A percentile compares a stretch with the other conserved stretches of the same genome.
Conservation (phyloP, 2,888 invertebrate genomes). For the Panopea generosa region DNA sequence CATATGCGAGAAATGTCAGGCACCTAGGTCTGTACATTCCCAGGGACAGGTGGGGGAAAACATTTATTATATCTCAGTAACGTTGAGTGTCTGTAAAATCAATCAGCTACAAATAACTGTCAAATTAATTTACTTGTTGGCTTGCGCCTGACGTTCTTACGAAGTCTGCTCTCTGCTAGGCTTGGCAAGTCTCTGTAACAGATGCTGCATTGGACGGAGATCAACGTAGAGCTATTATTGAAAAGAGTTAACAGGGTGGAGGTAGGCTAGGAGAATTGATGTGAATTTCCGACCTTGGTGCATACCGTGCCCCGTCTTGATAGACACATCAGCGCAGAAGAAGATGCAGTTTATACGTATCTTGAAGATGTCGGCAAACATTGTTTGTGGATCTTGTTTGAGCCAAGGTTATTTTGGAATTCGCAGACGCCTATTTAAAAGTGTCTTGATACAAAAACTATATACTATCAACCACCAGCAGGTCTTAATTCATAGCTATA, state of each 20-base stretch:
- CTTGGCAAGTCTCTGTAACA: constrained; percentile 45
- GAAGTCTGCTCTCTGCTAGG: constrained; percentile 7
- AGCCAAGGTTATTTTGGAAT: too few species aligned
- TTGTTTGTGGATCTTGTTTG: too few species aligned
- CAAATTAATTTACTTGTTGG: constrained; percentile 53
- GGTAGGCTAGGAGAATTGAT: constrained; percentile 7
- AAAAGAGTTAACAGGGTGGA: neutral
- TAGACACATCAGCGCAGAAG: too few species aligned
- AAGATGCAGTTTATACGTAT: too few species aligned
- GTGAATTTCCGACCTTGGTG: too few species aligned
- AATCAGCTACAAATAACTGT: constrained; percentile 53
- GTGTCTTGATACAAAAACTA: too few species aligned
- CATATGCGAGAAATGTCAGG: too few species aligned
- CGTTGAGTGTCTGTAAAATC: constrained; percentile 34
- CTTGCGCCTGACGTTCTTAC: constrained; percentile 20
- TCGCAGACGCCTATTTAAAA: too few species aligned
- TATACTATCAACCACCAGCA: too few species aligned
- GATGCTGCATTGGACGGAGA: constrained; percentile 46
- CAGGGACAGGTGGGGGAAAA: constrained; percentile 44
- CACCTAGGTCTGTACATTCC: constrained; percentile 18
- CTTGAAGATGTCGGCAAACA: too few species aligned
- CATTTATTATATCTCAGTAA: constrained; percentile 52
- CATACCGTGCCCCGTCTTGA: too few species aligned
- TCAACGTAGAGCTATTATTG: constrained; percentile 17
- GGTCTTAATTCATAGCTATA: too few species aligned